Evolutionary conservation across 2,888 invertebrate species (phyloP), one percentile per base, ranked within the genome.

Genomic region (Carcina quercana): DNA sequence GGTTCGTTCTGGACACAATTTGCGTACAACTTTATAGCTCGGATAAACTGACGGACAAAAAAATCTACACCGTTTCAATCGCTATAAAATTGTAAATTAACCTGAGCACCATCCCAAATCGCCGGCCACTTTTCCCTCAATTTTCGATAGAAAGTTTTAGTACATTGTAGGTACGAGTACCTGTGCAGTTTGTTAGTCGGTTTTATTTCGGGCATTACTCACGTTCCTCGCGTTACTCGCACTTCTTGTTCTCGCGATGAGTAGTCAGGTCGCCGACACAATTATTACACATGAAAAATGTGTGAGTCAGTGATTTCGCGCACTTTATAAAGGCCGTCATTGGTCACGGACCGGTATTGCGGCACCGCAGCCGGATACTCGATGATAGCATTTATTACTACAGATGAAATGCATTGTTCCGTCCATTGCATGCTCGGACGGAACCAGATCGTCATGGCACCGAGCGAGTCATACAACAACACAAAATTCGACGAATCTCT

Each of bases 221-320:
- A 35, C 26, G 32, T 22, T 34, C 34, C 28, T 34, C 24, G 12
- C 24, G 24, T 20, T 20, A 20, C 24, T n/a, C 10, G 34, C 28
- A 26, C 24, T 25, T 25, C 31, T 40, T n/a, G 41, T 40, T 50
- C 37, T 41, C 32, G 41, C 42, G 45, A 42, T 43, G 45, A 51
- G 38, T 45, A 40, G 45, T 42, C n/a, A n/a, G n/a, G n/a, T 6
- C 43, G 35, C 36, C 50, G 53, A 53, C 54, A 50, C 53, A 58
- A 47, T 47, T 50, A 49, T 61, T 60, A 58, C 54, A 56, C 59
- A 59, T 54, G 44, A 50, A 48, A 68, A 70, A 60, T 59, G 46
- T 43, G 56, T 79, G 78, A 76, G 55, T 80, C 78, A 79, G 37
- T 52, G 43, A 60, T 70, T 80, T 80, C 79, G 78, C 79, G 80